These are phyloP conservation scores for Arenaria interpres DNA, from an alignment of 2,113 vertebrate genomes.

Conservation along the genomic window DNA sequence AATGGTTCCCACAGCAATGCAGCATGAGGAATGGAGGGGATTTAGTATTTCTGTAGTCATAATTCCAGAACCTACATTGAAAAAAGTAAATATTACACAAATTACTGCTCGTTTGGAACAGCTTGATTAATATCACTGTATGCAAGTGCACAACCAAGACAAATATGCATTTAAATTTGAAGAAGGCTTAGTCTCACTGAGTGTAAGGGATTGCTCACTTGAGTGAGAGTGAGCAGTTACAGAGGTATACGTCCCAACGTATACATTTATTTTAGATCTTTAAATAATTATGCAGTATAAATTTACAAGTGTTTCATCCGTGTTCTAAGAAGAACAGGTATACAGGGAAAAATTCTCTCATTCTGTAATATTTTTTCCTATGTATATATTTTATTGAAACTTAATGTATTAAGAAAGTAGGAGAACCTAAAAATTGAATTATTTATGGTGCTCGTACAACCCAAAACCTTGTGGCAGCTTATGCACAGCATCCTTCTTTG, in stretches of 20 bases:
- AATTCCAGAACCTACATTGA: background rate
- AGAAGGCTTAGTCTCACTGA: background rate
- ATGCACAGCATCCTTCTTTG: background rate
- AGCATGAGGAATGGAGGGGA: background rate
- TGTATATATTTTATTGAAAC: background rate
- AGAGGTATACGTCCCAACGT: background rate
- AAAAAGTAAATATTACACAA: background rate
- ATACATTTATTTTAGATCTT: background rate
- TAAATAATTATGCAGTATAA: background rate
- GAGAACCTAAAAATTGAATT: background rate
- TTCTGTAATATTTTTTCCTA: background rate
- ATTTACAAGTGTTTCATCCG: fast-evolving
- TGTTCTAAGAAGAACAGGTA: background rate
- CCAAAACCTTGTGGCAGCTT: background rate
- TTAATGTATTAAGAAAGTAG: background rate
- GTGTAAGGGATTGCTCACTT: background rate
- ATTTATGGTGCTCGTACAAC: background rate
- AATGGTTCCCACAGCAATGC: background rate
- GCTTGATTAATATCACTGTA: background rate
- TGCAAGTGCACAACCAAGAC: background rate
- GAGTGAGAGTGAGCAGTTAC: background rate
- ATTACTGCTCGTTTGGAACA: background rate
- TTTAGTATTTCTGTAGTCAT: background rate
- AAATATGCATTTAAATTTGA: background rate
- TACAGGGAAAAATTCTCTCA: background rate